Percentiles rank a stretch among this genome's conserved stretches.
These are phyloP conservation scores for Etheostoma perlongum DNA, from an alignment of 2,797 vertebrate genomes.

Conservation along the genomic window DNA sequence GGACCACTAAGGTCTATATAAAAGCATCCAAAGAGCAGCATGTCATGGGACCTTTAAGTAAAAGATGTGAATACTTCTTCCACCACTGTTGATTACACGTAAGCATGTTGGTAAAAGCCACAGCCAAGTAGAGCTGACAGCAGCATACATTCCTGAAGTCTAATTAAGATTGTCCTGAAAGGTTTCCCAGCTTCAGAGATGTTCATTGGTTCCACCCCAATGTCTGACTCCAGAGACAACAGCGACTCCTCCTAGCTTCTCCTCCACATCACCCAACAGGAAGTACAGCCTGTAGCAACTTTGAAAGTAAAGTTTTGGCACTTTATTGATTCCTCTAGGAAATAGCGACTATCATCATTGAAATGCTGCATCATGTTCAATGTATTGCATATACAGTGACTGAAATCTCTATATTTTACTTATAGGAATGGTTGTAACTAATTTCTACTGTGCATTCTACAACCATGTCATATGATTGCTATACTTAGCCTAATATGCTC, in stretches of 20 bases:
- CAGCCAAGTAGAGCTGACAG: background rate
- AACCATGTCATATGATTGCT: slow-evolving; percentile 48
- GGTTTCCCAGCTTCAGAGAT: background rate
- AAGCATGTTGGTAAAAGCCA: no score
- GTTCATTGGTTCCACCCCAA: slow-evolving; percentile 3
- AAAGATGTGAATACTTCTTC: background rate
- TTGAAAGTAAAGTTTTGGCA: slow-evolving; percentile 61
- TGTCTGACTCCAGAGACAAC: slow-evolving; percentile 29
- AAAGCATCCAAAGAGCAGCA: no score
- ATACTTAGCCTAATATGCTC: slow-evolving; percentile 55
- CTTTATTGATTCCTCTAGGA: slow-evolving; percentile 65
- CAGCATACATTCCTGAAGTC: background rate
- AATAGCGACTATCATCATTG: slow-evolving; percentile 49
- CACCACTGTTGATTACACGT: background rate
- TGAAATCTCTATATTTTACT: slow-evolving; percentile 68
- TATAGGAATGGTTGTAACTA: slow-evolving; percentile 61
- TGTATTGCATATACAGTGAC: slow-evolving; percentile 55
- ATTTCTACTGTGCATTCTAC: slow-evolving; percentile 37
- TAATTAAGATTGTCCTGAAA: background rate
- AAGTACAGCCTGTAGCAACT: slow-evolving; percentile 42
- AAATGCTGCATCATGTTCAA: slow-evolving; percentile 75
- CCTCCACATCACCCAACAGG: slow-evolving; percentile 29
- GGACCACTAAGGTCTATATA: no score
- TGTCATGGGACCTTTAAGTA: background rate
- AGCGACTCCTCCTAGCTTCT: slow-evolving; percentile 42